Evolutionary conservation across 1,140 invertebrate species (phyloP).

Genomic region (Drosophila elegans): DNA sequence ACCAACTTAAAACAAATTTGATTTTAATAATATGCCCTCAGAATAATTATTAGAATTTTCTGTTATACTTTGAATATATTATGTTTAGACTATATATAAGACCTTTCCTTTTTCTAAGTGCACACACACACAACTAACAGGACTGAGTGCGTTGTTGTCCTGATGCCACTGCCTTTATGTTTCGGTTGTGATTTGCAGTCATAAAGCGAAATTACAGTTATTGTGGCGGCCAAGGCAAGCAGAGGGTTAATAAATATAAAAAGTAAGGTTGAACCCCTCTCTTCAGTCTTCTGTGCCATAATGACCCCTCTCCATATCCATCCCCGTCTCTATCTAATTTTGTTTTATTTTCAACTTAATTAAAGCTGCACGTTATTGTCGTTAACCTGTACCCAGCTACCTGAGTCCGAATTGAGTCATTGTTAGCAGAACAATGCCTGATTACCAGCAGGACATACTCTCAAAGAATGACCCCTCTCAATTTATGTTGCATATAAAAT

Average conservation of each 20-base stretch:
- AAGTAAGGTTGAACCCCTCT: conserved; percentile 55
- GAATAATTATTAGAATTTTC: too few relatives aligned
- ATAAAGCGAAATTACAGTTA: conserved; percentile 83
- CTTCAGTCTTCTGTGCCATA: conserved; percentile 25
- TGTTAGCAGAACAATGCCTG: conserved; percentile 50
- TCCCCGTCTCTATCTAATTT: conserved; percentile 47
- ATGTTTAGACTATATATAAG: background rate
- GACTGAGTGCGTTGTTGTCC: conserved; percentile 38
- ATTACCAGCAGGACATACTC: conserved; percentile 27
- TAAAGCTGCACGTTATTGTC: conserved; percentile 71
- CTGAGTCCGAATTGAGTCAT: conserved; percentile 42
- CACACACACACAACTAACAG: conserved; percentile 28
- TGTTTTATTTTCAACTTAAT: conserved; percentile 81
- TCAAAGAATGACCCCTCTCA: conserved; percentile 5
- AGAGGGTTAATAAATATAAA: conserved; percentile 83
- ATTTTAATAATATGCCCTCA: too few relatives aligned
- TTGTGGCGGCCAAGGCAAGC: conserved; percentile 60
- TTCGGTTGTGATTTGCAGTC: conserved; percentile 82
- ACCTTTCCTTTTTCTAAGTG: background rate
- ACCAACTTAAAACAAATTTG: background rate
- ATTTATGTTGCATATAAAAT: conserved; percentile 27
- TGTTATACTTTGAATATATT: too few relatives aligned
- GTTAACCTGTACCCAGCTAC: conserved; percentile 58
- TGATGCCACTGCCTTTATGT: conserved; percentile 66
- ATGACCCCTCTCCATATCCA: conserved; percentile 24